Percentiles rank a stretch among this genome's conserved stretches.
These are phyloP conservation scores for Hydrotaea cyrtoneurina DNA, from an alignment of 2,888 invertebrate species.

Conservation along the genomic window DNA sequence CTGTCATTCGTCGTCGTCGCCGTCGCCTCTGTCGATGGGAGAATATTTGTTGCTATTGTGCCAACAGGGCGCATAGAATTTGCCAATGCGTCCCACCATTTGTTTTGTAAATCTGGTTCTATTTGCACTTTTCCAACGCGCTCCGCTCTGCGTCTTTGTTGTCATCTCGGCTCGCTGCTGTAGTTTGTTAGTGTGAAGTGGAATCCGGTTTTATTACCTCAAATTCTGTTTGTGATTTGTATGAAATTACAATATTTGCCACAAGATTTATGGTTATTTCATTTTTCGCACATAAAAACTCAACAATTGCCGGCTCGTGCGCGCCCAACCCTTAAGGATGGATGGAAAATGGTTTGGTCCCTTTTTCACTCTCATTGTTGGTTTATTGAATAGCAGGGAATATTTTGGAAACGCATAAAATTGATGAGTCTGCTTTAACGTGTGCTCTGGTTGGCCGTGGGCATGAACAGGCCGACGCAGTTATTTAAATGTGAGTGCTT, in stretches of 20 bases:
- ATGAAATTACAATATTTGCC: constrained; percentile 59
- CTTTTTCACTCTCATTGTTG: background rate
- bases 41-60: background rate
- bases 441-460: background rate
- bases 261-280: constrained; percentile 62
- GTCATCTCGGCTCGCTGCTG: background rate
- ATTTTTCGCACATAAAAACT: background rate
- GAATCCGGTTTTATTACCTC: constrained; percentile 59
- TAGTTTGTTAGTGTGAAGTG: background rate
- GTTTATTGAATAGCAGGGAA: constrained; percentile 20
- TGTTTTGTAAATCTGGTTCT: constrained; percentile 2
- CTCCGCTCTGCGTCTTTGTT: background rate
- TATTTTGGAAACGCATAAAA: constrained; percentile 25
- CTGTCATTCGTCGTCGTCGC: background rate
- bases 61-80: background rate
- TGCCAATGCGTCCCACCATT: background rate
- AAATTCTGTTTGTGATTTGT: constrained; percentile 67
- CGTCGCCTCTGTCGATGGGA: too few relatives aligned
- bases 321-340: constrained; percentile 20
- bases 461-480: background rate
- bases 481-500: background rate
- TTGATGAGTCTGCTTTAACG: constrained; percentile 21
- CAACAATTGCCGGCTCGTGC: background rate
- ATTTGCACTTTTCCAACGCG: background rate
- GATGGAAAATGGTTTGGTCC: background rate